Percentiles rank a stretch among this genome's conserved stretches.
phyloP scores from a whole-genome alignment of 2,797 vertebrate species.

The Gallinago solitaria region DNA sequence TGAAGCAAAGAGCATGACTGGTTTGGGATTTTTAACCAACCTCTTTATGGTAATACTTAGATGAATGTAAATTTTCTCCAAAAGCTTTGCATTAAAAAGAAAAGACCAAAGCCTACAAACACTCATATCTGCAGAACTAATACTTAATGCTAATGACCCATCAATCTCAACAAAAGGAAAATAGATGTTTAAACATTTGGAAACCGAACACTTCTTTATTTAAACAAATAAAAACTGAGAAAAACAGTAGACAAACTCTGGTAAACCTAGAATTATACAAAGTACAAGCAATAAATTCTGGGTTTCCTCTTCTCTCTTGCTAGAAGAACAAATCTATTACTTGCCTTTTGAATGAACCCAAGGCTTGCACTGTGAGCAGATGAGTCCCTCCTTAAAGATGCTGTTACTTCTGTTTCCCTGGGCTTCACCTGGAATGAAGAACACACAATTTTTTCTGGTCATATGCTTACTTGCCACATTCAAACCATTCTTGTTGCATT shows the following conservation, averaged over 20 bases:
- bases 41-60: conserved; percentile 22
- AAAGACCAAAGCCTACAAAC: conserved; percentile 6
- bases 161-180: conserved; percentile 1
- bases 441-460: not conserved
- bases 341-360: not conserved
- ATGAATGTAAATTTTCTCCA: conserved; percentile 25
- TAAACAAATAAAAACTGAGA: not conserved
- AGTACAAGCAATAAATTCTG: not conserved
- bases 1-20: conserved; percentile 29
- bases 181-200: not conserved
- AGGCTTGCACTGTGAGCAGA: not conserved
- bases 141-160: not conserved
- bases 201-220: not conserved
- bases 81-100: conserved; percentile 15
- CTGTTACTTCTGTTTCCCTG: not conserved
- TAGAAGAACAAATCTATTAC: not conserved
- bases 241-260: not conserved
- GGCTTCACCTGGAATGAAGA: not conserved
- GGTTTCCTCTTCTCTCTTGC: not conserved
- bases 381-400: not conserved
- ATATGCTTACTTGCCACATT: not conserved
- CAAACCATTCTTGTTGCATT: not conserved
- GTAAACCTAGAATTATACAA: not conserved
- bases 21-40: conserved; percentile 35
- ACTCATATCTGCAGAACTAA: not conserved